These are phyloP conservation scores for Cheilosia urbana DNA, from an alignment of 2,888 invertebrate species.

Conservation along the genomic window DNA sequence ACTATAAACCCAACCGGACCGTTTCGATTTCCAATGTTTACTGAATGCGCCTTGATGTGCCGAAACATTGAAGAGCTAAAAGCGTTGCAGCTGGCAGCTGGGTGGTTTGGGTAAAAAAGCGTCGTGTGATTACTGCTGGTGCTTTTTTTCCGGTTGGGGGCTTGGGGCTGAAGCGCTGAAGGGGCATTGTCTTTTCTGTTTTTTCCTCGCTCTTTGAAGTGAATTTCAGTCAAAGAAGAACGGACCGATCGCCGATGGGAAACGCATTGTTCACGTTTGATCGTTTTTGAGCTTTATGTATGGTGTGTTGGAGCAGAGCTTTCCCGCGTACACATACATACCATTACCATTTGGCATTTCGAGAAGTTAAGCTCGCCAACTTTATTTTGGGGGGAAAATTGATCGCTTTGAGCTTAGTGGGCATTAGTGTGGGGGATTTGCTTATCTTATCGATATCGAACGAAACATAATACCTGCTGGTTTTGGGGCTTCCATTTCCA, in stretches of 20 bases:
- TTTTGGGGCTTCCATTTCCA: slow-evolving; percentile 28
- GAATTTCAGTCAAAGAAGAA: slow-evolving; percentile 17
- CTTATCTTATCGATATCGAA: slow-evolving; percentile 9
- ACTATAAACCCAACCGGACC: slow-evolving; percentile 63
- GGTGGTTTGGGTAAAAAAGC: slow-evolving; percentile 7
- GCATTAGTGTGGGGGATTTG: neutral
- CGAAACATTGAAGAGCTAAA: slow-evolving; percentile 55
- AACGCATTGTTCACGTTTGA: slow-evolving; percentile 11
- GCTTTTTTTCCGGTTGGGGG: slow-evolving; percentile 3
- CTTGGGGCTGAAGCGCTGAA: neutral
- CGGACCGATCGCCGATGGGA: slow-evolving; percentile 32
- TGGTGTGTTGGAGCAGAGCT: slow-evolving; percentile 8
- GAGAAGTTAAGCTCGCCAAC: neutral
- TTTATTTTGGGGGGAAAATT: neutral
- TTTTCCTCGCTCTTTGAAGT: slow-evolving; percentile 15
- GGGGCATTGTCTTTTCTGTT: neutral
- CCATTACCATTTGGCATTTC: neutral
- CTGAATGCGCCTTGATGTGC: slow-evolving; percentile 62
- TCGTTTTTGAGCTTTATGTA: slow-evolving; percentile 33
- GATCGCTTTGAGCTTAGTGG: slow-evolving; percentile 11
- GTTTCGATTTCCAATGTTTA: slow-evolving; percentile 76
- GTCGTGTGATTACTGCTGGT: neutral
- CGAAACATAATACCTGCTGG: slow-evolving; percentile 26
- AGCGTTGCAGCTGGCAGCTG: slow-evolving; percentile 25
- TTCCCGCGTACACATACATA: neutral